Base-by-base conservation (phyloP, 2,113 vertebrate species). In the Pycnonotus jocosus region DNA sequence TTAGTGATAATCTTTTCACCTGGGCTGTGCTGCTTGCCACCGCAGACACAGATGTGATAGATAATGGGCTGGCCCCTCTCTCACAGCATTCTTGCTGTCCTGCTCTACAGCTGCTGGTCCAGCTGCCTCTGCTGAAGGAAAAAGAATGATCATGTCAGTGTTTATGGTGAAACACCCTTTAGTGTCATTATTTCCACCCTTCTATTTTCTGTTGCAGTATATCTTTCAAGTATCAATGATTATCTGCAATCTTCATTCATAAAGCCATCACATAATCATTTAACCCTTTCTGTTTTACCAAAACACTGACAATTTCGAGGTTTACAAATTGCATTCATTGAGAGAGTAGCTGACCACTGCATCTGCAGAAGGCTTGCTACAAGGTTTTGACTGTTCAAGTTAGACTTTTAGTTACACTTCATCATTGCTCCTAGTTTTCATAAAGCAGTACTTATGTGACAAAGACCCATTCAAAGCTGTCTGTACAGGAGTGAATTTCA, bases 401-500 rank as follows among this genome's bases (percentile, higher is more conserved):
- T 81, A 84, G 25, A 53, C 62, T 56, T 92, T 89, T 76, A 91
- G 92, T 91, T 94, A 77, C 10, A 61, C 15, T 84, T 61, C 73
- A 84, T 85, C 70, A 73, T 61, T 74, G 56, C 25, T 19, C 81
- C 58, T 33, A 22, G 31, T 77, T 92, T 90, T 62, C 6, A 3
- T 83, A 85, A 76, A 91, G 48, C 65, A 81, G 25, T 37, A 53
- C 65, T 91, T 91, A 73, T 0, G 11, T 86, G 88, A 95, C 93
- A 94, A 68, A 91, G 45, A 82, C 35, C 50, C 47, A 50, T 11
- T 54, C 42, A 76, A 89, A 94, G 70, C 58, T 96, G 61, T 87
- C 81, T 87, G n/a, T 45, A 76, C n/a, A 48, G 77, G 61, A 92
- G 40, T 68, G 58, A 87, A 90, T 87, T 92, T 90, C 84, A 94